phyloP scores from a whole-genome alignment of 2,888 invertebrate species.

The Scaptomyza cyrtandrae region DNA sequence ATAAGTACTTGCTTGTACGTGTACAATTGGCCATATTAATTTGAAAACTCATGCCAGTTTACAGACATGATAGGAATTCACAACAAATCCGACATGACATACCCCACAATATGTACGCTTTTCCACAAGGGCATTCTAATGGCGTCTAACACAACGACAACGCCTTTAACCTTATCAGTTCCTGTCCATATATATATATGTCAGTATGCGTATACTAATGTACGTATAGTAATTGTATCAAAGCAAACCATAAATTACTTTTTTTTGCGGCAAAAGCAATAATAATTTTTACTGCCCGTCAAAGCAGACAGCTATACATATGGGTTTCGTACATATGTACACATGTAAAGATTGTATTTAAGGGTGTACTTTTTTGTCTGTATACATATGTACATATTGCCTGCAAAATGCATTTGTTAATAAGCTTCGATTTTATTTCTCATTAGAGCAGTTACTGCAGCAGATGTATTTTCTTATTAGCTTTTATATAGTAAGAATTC shows the following conservation, averaged over 20 bases:
- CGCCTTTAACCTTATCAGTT: conserved; percentile 43
- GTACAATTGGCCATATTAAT: conserved; percentile 26
- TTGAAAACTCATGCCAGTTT: conserved; percentile 34
- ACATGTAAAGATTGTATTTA: neutral
- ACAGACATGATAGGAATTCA: conserved; percentile 14
- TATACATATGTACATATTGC: too few species aligned
- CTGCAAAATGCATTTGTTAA: conserved; percentile 2
- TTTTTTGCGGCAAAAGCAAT: conserved; percentile 40
- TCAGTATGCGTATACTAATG: neutral
- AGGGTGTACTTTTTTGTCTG: neutral
- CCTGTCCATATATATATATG: conserved; percentile 12
- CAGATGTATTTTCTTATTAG: neutral
- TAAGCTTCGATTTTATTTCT: conserved; percentile 2
- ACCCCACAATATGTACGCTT: neutral
- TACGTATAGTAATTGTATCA: conserved; percentile 21
- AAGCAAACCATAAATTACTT: conserved; percentile 32
- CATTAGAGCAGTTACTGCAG: neutral
- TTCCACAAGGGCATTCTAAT: conserved; percentile 31
- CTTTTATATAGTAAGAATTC: neutral
- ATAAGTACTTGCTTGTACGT: conserved; percentile 35
- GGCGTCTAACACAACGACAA: conserved; percentile 19
- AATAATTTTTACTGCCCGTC: conserved; percentile 49
- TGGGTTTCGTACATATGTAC: neutral
- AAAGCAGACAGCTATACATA: conserved; percentile 35
- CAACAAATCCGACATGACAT: conserved; percentile 12